Evolutionary conservation across 2,888 invertebrate genomes (phyloP), one percentile per base, ranked within the genome.

Genomic region (Brenthis hecate): DNA sequence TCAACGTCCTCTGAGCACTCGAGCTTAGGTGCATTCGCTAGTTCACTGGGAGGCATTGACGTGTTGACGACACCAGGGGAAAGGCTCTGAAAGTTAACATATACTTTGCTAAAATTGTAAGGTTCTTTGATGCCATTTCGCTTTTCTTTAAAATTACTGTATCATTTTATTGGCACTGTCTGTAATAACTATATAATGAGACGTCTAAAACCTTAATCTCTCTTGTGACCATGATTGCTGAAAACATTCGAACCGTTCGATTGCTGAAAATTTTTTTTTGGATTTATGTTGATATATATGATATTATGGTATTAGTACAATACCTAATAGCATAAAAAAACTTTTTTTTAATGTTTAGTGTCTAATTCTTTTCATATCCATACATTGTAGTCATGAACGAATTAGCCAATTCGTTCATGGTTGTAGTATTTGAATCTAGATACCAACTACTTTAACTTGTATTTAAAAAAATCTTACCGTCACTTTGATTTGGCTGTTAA

Each of bases 51-150:
- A 5, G 78, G 77, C 80, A 90, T 75, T 5, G 93, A 92, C 0
- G 95, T 95, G 58, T 89, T 88, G 19, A 95, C 94, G 74, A 94
- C 81, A 0, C 95, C 95, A 0, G 95, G 95, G 55, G 94, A 95
- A 58, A 95, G 87, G 75, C 94, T 94, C 95, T 95, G 75, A 50
- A 63, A 43, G 6, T 36, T 36, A 8, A 8, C 36, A 36, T 36
- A 36, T 8, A 36, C 8, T 36, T 1, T 36, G 1, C 1, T 1
- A 36, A 36, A 36, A 11, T 36, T 8, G 2, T 36, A 8, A 3
- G 6, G 6, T 6, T 6, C 6, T 36, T 36, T 6, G 8, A 36
- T 36, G 4, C 36, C 36, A 36, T 6, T 6, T 6, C 6, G 5
- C 1, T 36, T 36, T 36, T 36, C 8, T 8, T 36, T 6, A 36